Conservation (phyloP, 1,140 invertebrate species). For the Drosophila oshimai region DNA sequence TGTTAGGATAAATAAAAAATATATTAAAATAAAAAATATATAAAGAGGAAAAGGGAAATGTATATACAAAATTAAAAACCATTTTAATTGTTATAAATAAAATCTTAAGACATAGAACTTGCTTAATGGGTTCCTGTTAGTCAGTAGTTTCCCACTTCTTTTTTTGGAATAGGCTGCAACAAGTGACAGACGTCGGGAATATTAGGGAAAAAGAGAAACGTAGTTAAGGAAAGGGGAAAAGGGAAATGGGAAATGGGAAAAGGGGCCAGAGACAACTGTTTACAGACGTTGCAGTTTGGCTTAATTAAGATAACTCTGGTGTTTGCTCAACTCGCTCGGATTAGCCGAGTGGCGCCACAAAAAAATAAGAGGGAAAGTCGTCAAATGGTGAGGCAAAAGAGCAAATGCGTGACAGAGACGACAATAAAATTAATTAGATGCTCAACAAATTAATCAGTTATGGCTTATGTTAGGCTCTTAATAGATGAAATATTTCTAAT, state of each 20-base stretch:
- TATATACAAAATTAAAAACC: no score
- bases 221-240: no score
- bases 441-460: not conserved
- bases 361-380: not conserved
- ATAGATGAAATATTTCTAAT: no score
- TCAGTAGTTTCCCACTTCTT: not conserved
- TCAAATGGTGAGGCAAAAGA: not conserved
- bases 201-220: not conserved
- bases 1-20: no score
- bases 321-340: slow-evolving; percentile 8
- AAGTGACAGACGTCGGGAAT: no score
- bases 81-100: no score
- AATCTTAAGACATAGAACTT: not conserved
- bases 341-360: slow-evolving; percentile 2
- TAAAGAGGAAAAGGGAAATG: no score
- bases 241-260: not conserved
- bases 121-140: not conserved
- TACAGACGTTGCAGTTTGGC: slow-evolving; percentile 11
- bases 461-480: not conserved
- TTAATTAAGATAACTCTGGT: slow-evolving; percentile 20
- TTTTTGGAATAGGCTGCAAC: not conserved
- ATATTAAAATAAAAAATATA: no score
- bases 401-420: no score
- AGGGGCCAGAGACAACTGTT: not conserved
- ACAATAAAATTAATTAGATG: not conserved